These are phyloP conservation scores for Hydrochoerus hydrochaeris DNA, from an alignment of 2,113 vertebrate species.

Conservation along the genomic window DNA sequence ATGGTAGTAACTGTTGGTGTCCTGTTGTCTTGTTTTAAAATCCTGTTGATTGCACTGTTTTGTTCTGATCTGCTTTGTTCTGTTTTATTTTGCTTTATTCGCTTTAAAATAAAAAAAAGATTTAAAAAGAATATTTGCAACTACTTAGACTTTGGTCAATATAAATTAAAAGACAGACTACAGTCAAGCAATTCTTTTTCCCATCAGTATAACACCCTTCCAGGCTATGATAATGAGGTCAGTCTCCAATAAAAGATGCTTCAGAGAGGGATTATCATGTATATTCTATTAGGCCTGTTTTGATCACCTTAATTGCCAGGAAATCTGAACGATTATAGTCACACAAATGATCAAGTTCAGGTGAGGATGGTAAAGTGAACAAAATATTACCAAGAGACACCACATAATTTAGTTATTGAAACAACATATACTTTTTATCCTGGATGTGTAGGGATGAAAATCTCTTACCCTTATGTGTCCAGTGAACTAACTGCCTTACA, in stretches of 20 bases:
- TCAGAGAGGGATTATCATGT: neutral
- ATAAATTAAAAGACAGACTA: conserved; percentile 44
- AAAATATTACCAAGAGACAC: neutral
- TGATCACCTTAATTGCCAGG: conserved; percentile 20
- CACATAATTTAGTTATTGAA: conserved; percentile 45
- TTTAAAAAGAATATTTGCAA: neutral
- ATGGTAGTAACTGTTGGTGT: no score
- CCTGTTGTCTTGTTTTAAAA: no score
- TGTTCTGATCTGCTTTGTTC: no score
- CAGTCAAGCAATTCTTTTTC: conserved; percentile 5
- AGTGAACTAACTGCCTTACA: neutral
- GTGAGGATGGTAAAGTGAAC: neutral
- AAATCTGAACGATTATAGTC: neutral
- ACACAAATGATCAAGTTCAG: neutral
- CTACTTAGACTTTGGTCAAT: neutral
- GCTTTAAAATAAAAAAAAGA: no score
- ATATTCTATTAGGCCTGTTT: conserved; percentile 38
- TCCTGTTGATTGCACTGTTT: no score
- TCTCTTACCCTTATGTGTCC: neutral
- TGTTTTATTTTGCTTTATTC: no score
- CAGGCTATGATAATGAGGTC: neutral
- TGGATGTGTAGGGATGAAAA: neutral
- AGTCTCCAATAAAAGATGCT: neutral
- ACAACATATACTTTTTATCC: neutral
- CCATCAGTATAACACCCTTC: conserved; percentile 11